Conservation (phyloP, 2,797 vertebrate genomes). For the Poeciliopsis presidionis region DNA sequence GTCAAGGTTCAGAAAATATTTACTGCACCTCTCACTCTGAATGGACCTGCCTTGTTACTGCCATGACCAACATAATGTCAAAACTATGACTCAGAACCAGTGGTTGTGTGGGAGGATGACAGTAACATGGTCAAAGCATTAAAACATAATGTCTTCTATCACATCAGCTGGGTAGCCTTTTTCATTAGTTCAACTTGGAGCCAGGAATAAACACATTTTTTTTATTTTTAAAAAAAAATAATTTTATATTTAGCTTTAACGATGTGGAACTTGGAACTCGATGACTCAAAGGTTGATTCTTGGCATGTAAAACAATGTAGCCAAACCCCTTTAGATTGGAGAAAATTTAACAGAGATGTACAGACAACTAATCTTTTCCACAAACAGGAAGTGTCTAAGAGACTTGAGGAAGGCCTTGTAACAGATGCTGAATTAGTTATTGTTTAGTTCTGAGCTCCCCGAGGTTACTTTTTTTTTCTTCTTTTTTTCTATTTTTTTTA, state of each 20-base stretch:
- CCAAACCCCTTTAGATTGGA: constrained; percentile 50
- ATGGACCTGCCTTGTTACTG: constrained; percentile 59
- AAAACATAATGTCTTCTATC: constrained; percentile 12
- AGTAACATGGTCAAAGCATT: constrained; percentile 7
- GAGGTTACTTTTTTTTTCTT: constrained; percentile 54
- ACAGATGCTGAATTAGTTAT: neutral
- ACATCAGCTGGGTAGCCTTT: neutral
- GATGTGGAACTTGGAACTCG: constrained; percentile 59
- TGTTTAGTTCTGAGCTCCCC: constrained; percentile 67
- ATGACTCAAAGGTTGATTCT: constrained; percentile 39
- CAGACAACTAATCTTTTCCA: constrained; percentile 70
- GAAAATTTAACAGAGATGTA: constrained; percentile 61
- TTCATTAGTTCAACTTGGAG: neutral
- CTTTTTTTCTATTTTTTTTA: constrained; percentile 16
- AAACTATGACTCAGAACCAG: constrained; percentile 18
- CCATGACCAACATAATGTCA: constrained; percentile 9
- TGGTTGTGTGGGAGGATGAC: constrained; percentile 30
- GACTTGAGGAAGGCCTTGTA: constrained; percentile 51
- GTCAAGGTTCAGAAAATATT: constrained; percentile 83
- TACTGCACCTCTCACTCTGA: constrained; percentile 61
- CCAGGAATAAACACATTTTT: constrained; percentile 16
- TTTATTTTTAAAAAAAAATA: neutral
- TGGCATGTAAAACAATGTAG: constrained; percentile 53
- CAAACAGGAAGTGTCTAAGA: constrained; percentile 74
- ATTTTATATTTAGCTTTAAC: constrained; percentile 34